Base-by-base conservation (phyloP, 2,888 invertebrate genomes). In the Hofmannophila pseudospretella region DNA sequence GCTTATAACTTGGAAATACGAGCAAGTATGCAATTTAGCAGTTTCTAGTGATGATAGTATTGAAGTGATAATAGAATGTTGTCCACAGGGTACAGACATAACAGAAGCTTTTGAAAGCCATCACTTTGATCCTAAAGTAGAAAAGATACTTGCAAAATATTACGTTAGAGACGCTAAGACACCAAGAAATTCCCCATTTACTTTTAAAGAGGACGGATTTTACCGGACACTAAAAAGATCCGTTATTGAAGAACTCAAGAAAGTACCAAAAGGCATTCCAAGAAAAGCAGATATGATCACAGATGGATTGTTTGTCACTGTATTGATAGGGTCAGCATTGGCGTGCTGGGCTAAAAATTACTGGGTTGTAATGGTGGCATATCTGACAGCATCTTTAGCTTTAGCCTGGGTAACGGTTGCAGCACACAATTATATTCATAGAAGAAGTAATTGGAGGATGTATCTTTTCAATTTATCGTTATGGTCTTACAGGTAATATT, bases 341-440 rank as follows among this genome's bases (percentile, higher is more conserved):
- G 52, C 72, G 1, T 68, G 73, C 34, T 74, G 67, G 64, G 45
- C 58, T 1, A 58, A 53, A 8, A 49, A 67, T 38, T 68, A 72
- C 33, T 74, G 67, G 67, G 19, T 63, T 4, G 54, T 57, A 1
- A 58, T 59, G 58, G 33, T 46, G 0, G 67, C 59, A 2, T 76
- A 70, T 38, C 31, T 76, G 3, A 40, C 60, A 11, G 74, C 82
- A 1, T 68, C 91, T 1, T 29, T 90, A 0, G 64, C 89, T 0
- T 64, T 95, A 2, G 84, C 88, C 1, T 90, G 91, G 88, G 75
- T 89, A 0, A 71, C 88, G 0, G 86, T 92, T 2, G 88, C 89
- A 0, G 86, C 92, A 0, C 96, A 96, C 61, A 96, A 95, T 62
- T 96, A 92, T 62, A 90, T 95, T 46, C 96, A 96, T 63, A 89